These are phyloP conservation scores for Heterotis niloticus DNA, from an alignment of 2,113 vertebrate genomes.

Conservation along the genomic window DNA sequence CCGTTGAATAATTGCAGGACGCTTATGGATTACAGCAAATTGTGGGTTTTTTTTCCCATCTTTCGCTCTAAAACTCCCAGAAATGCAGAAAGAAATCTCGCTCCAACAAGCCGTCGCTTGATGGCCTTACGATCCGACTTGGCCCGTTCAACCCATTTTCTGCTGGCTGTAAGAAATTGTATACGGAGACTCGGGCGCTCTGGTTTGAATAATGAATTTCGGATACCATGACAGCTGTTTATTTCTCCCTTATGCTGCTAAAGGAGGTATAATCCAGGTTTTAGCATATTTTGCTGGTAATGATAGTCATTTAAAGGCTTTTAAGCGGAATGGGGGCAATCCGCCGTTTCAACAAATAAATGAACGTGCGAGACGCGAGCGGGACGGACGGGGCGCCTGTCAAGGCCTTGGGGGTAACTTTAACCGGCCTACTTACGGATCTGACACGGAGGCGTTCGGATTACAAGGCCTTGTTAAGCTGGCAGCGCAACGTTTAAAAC, in stretches of 20 bases:
- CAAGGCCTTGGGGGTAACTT: neutral
- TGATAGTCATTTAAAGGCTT: constrained; percentile 18
- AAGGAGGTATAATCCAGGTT: constrained; percentile 20
- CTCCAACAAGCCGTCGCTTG: constrained; percentile 34
- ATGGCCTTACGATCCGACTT: constrained; percentile 27
- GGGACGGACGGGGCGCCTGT: constrained; percentile 18
- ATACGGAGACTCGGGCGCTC: constrained; percentile 31
- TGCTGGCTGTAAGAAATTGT: constrained; percentile 25
- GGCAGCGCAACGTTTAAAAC: neutral
- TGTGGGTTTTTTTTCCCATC: constrained; percentile 51
- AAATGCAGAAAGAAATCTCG: constrained; percentile 47
- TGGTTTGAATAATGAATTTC: constrained; percentile 42
- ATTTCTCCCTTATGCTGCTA: constrained; percentile 21
- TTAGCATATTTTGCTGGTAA: constrained; percentile 20
- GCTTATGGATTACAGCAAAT: constrained; percentile 70
- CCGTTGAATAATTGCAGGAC: constrained; percentile 81
- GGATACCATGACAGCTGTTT: constrained; percentile 28
- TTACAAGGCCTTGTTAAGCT: neutral
- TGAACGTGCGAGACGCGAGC: constrained; percentile 25
- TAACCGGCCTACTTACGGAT: neutral
- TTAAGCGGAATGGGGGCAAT: constrained; percentile 18
- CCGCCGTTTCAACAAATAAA: constrained; percentile 18
- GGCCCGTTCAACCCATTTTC: constrained; percentile 44
- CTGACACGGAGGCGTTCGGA: constrained; percentile 5
- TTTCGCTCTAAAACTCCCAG: constrained; percentile 31